Evolutionary conservation across 2,888 invertebrate species (phyloP), one percentile per base, ranked within the genome.

Genomic region (Germaria angustata): DNA sequence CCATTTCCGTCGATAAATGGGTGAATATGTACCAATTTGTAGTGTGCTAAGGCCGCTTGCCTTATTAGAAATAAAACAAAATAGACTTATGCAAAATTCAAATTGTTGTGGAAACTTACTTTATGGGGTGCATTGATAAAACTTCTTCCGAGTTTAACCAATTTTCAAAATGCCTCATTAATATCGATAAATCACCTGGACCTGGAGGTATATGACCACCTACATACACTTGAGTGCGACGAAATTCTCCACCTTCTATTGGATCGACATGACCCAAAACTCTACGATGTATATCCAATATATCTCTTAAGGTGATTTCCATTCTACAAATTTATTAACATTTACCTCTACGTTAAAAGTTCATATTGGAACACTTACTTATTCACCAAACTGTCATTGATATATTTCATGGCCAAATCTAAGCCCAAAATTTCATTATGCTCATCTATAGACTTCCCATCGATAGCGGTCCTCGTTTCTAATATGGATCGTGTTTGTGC

Each of bases 1-100:
- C 99, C 99, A 89, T 99, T 99, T 59, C 99, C 99, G 91, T 99
- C 99, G 2, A 95, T 94, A 92, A 99, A 99, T 0, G 99, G 99
- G 92, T 99, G 99, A 86, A 99, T 98, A 89, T 96, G 96, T 0
- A 99, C 99, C 53, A 99, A 91, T 92, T 98, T 98, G 92, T 99
- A 99, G 92, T 99, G 99, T 0, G 98, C 98, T 69, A 99, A 92
- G 0, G 99, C 99, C 65, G 99, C 98, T 89, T 96, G 96, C 90
- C 97, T 96, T 86, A 2, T 81, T 87, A 86, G 44, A 17, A 63
- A 17, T 9, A 44, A 11, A 17, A 8, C 6, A 5, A 28, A 28
- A 28, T 28, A 5, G 28, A 28, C 3, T 5, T 28, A 28, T 28
- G 28, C 6, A 28, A 28, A 3, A 28, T 8, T 34, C 6, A 22